Evolutionary conservation across 2,113 vertebrate genomes (phyloP), one percentile per base, ranked within the genome.

Genomic region (Brachionichthys hirsutus): DNA sequence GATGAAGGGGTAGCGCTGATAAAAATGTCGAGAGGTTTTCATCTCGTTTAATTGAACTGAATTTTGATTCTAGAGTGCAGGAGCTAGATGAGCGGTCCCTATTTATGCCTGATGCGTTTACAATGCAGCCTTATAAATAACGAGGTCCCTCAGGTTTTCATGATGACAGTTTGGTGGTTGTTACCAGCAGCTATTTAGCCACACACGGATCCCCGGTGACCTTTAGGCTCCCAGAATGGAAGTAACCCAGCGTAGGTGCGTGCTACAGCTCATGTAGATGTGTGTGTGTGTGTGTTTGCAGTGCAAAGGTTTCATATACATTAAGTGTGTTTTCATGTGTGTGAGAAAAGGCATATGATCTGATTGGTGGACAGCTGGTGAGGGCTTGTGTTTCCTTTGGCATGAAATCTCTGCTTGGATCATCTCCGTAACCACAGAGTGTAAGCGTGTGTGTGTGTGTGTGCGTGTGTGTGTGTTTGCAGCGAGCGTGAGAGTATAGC

Each of bases 311-410:
- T 24, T 62, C 10, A 45, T 45, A 4, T 13, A 30, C 9, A 9
- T 55, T 40, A 12, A 62, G 42, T 60, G n/a, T 66, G 40, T 38
- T 15, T 66, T 48, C 22, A 10, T 19, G 42, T 50, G 48, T 41
- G 41, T 46, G 40, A 41, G 14, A 22, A 47, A 5, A 46, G 38
- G 73, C 46, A 68, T 51, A 81, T 81, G 67, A 75, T 70, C 62
- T 62, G 73, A 61, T 64, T 72, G 62, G 66, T 54, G 67, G 62
- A 80, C 85, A 88, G 77, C 83, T 87, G 85, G 74, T 73, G 73
- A 85, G 55, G 56, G 80, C 54, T 87, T 55, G 67, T 70, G 71
- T 88, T 87, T 79, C 86, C 64, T 68, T 60, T 85, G 81, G 76
- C 63, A 87, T 80, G 69, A 83, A 66, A 76, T 66, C 46, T 34